Conservation (phyloP, 2,113 vertebrate species). For the Gulo gulo region DNA sequence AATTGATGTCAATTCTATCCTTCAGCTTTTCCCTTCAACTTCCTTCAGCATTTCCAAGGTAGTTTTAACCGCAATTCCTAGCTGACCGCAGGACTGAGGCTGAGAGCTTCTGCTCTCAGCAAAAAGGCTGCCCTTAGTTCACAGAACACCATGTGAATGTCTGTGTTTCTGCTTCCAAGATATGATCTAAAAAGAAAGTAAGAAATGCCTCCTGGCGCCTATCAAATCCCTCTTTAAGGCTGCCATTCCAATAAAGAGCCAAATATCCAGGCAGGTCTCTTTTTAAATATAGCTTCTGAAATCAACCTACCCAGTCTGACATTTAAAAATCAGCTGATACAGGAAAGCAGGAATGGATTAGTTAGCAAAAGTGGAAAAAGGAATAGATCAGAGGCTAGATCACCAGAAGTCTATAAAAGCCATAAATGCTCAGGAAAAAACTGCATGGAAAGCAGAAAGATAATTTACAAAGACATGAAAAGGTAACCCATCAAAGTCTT, state of each 20-base stretch:
- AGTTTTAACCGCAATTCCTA: background rate
- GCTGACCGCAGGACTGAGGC: background rate
- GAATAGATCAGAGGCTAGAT: background rate
- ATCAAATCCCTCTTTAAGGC: background rate
- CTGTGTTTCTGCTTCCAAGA: constrained; percentile 1
- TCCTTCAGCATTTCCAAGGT: background rate
- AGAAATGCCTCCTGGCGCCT: background rate
- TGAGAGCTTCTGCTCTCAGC: background rate
- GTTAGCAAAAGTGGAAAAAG: constrained; percentile 40
- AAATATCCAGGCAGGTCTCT: background rate
- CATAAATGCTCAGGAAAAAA: background rate
- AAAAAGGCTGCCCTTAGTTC: background rate
- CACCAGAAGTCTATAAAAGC: background rate
- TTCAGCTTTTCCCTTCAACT: background rate
- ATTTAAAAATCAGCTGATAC: constrained; percentile 64
- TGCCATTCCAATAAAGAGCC: background rate
- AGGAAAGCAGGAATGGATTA: background rate
- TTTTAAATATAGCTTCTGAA: constrained; percentile 62
- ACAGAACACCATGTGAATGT: background rate
- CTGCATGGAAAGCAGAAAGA: background rate
- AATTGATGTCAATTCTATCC: background rate
- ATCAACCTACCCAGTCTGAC: constrained; percentile 45
- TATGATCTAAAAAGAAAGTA: background rate
- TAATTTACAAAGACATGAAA: background rate
- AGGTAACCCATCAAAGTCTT: background rate